Base-by-base conservation (phyloP, 2,113 vertebrate species). In the Cynopterus brachyotis region DNA sequence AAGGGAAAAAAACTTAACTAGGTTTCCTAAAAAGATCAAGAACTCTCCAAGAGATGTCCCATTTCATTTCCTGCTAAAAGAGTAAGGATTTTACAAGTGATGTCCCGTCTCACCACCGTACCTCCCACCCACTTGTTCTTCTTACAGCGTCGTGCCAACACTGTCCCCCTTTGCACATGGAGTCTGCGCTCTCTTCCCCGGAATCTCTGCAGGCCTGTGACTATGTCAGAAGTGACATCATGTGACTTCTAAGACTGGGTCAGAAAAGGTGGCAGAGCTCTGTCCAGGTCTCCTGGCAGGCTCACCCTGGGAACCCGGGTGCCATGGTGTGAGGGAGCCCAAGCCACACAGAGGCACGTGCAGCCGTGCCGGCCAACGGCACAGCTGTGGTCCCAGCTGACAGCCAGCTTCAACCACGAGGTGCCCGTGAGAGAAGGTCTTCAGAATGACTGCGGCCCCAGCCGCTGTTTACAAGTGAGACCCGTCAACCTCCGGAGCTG, bases 381-480 rank as follows among this genome's bases (percentile, higher is more conserved):
- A n/a, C 1, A 6, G n/a, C 40, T 22, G 40, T 35, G 35, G 45
- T 19, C 47, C 81, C 1, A 24, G 73, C 40, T 10, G 60, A 59
- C 10, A 35, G n/a, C 26, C 7, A 5, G 87, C 35, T 66, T 76
- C 9, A 12, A 10, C n/a, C 0, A 0, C 16, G 6, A 11, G 92
- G 80, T 30, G 13, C 1, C 1, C 7, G 6, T 2, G 12, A 16
- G n/a, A 3, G 24, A 47, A 50, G 26, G 64, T 40, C 66, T 55
- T 67, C 57, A n/a, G 28, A 62, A 9, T 2, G 6, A 60, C 19
- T 37, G 62, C n/a, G 19, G 59, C 2, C n/a, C 83, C 22, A 45
- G n/a, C 22, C 20, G 1, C 32, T 1, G 0, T 16, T 20, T 7
- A 0, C 13, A 5, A 2, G 42, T 13, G 37, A 89, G 26, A 35